These are phyloP conservation scores for Anthonomus grandis DNA, from an alignment of 1,140 invertebrate genomes.

Conservation along the genomic window DNA sequence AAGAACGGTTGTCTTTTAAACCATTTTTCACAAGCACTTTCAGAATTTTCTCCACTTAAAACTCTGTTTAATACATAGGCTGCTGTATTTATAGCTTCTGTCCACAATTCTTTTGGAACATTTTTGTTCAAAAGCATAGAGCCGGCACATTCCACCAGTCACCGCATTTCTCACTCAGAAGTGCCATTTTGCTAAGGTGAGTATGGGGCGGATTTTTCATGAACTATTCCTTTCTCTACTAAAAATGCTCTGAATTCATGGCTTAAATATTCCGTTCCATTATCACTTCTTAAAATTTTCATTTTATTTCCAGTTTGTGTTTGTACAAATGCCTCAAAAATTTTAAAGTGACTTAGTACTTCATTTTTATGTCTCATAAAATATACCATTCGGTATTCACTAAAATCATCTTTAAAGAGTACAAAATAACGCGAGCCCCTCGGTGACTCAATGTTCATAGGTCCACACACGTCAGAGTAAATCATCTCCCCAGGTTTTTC, in stretches of 20 bases:
- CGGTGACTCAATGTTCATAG: background rate
- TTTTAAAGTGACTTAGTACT: background rate
- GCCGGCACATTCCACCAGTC: constrained; percentile 41
- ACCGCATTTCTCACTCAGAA: constrained; percentile 46
- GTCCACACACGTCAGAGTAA: constrained; percentile 1
- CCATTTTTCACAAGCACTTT: no score
- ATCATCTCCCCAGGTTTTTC: no score
- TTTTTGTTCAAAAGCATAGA: constrained; percentile 45
- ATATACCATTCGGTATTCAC: background rate
- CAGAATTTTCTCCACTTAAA: no score
- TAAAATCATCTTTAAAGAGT: background rate
- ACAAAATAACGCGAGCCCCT: background rate
- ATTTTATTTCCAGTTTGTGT: no score
- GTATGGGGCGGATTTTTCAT: background rate
- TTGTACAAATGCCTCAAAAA: background rate
- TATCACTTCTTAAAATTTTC: no score
- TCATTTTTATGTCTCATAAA: background rate
- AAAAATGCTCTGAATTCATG: background rate
- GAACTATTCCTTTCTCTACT: background rate
- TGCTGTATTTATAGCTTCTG: constrained; percentile 49
- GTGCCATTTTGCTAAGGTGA: background rate
- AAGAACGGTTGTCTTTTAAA: no score
- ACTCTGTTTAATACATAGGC: constrained; percentile 32
- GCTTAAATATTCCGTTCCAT: background rate
- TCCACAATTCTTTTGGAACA: constrained; percentile 49